phyloP scores from a whole-genome alignment of 2,113 vertebrate species.

The Circaetus gallicus region DNA sequence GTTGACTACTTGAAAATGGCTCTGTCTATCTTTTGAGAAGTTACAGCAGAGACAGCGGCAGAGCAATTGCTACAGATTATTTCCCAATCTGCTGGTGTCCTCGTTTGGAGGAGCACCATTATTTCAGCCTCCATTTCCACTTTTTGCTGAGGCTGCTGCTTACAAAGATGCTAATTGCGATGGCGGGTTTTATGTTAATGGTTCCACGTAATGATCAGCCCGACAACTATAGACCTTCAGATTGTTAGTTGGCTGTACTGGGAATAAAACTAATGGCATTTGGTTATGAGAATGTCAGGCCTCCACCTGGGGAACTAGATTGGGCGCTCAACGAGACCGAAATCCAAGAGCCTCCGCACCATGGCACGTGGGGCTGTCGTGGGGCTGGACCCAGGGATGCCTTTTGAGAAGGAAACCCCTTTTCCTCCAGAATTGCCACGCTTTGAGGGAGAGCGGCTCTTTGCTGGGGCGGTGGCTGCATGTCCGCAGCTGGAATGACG shows the following conservation, averaged over 20 bases:
- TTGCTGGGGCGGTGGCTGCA: neutral
- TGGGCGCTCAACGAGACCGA: rapidly evolving
- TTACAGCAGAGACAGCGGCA: neutral
- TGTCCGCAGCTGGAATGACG: rapidly evolving
- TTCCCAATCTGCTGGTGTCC: slow-evolving; percentile 26
- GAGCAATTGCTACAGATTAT: slow-evolving; percentile 12
- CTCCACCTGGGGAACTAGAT: neutral
- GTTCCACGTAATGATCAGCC: slow-evolving; percentile 18
- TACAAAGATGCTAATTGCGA: slow-evolving; percentile 48
- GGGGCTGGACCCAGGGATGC: neutral
- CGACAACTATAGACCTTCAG: neutral
- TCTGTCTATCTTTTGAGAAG: neutral
- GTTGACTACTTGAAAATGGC: neutral
- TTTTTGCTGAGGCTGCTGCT: slow-evolving; percentile 54
- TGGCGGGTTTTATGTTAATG: slow-evolving; percentile 52
- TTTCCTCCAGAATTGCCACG: neutral
- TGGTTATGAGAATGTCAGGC: neutral
- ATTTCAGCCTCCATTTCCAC: slow-evolving; percentile 39
- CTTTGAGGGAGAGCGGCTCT: neutral
- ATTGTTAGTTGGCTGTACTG: neutral
- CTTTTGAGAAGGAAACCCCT: neutral
- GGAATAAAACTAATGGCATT: neutral
- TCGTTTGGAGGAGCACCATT: slow-evolving; percentile 3
- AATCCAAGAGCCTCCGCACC: rapidly evolving
- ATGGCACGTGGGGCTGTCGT: rapidly evolving